Conservation (phyloP, 1,140 invertebrate genomes). For the Drosophila pachea region DNA sequence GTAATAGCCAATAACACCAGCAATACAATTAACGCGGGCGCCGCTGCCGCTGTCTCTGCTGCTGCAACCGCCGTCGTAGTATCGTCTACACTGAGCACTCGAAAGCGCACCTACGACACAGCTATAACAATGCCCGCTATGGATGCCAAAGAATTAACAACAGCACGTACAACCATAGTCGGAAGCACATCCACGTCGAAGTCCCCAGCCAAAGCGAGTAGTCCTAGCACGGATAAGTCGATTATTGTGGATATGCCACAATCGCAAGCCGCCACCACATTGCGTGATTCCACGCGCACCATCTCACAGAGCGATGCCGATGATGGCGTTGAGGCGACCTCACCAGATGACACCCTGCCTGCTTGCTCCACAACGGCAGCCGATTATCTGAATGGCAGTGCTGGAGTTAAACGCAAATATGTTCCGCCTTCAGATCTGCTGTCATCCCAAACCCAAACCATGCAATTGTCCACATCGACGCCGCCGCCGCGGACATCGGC, state of each 20-base stretch:
- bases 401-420: constrained; percentile 58
- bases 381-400: constrained; percentile 54
- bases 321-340: constrained; percentile 50
- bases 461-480: constrained; percentile 16
- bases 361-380: constrained; percentile 16
- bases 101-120: constrained; percentile 73
- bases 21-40: constrained; percentile 66
- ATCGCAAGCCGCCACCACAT: constrained; percentile 47
- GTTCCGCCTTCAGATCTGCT: constrained; percentile 19
- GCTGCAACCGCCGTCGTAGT: constrained; percentile 30
- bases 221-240: neutral
- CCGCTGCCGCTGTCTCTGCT: constrained; percentile 25
- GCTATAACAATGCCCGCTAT: constrained; percentile 67
- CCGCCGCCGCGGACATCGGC: constrained; percentile 11
- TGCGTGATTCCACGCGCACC: constrained; percentile 71
- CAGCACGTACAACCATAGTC: constrained; percentile 17
- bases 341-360: constrained; percentile 51
- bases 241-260: constrained; percentile 28
- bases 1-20: constrained; percentile 67
- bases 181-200: neutral
- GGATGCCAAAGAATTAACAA: constrained; percentile 44
- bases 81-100: constrained; percentile 56
- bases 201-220: constrained; percentile 8
- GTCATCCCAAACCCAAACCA: neutral
- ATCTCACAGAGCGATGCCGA: constrained; percentile 71